Evolutionary conservation across 1,140 invertebrate genomes (phyloP), one percentile per base, ranked within the genome.

Genomic region (Drosophila neocordata): DNA sequence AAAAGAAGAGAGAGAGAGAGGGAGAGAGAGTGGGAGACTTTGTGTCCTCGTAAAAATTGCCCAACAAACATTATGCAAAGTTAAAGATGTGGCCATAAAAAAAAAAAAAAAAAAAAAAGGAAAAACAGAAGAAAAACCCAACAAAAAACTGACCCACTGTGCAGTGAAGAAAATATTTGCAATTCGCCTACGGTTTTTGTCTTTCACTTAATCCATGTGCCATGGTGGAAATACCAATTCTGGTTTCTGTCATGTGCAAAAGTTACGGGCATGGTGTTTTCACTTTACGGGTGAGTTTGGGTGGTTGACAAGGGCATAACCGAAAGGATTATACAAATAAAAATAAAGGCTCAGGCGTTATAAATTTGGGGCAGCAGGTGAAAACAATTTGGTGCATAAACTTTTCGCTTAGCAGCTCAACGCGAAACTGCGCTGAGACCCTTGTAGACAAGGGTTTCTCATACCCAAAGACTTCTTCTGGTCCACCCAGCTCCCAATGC

Each of bases 251-350:
- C 83, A 82, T 78, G 78, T 80, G 75, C 75, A 73, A 82, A 82
- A 79, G 82, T 81, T 81, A 61, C 72, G 70, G 73, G 48, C 27
- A 31, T 31, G 27, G 27, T 31, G 27, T 31, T 31, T 31, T 1
- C 27, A 31, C 27, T 1, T 77, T 67, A 52, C 57, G 66, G 44
- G 11, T 5, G 12, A 24, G 55, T 22, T 11, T 27, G 68, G 35
- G 18, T 48, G 69, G 57, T 35, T 59, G 66, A 56, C 41, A 48
- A 48, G 41, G 41, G 41, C 65, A 77, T 71, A 78, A 81, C 65
- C 78, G 74, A 87, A 87, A 87, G 83, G 82, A 87, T 87, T 87
- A 87, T 87, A 87, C 78, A 87, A 87, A 87, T 87, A 87, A 87
- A 83, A 87, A 87, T 81, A 87, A 87, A 81, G 57, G 35, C 63